Percentiles rank a stretch among this genome's conserved stretches.
phyloP scores from a whole-genome alignment of 2,797 vertebrate species.

The Coranthus polyacanthus region DNA sequence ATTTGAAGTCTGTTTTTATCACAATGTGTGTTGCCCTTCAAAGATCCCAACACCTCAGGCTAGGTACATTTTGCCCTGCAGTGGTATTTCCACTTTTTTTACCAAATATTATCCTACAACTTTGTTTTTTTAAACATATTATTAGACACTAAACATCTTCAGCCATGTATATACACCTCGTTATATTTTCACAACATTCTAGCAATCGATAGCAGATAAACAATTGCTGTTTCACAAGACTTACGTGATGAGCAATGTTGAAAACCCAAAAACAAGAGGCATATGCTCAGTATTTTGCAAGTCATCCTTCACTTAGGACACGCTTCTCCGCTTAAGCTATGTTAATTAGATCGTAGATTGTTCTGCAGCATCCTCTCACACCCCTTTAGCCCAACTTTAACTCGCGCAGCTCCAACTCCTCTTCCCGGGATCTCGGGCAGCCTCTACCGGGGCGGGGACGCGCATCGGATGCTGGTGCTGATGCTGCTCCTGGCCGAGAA shows the following conservation, averaged over 20 bases:
- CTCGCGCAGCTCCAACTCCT: slow-evolving; percentile 84
- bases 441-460: slow-evolving; percentile 81
- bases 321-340: slow-evolving; percentile 65
- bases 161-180: slow-evolving; percentile 31
- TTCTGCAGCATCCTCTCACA: slow-evolving; percentile 77
- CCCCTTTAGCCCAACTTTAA: slow-evolving; percentile 82
- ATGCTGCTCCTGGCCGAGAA: slow-evolving; percentile 81
- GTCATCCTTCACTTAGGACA: slow-evolving; percentile 82
- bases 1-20: slow-evolving; percentile 14
- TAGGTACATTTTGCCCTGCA: slow-evolving; percentile 50
- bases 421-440: slow-evolving; percentile 81
- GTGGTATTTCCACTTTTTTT: slow-evolving; percentile 42
- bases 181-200: slow-evolving; percentile 28
- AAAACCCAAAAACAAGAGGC: slow-evolving; percentile 83
- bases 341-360: slow-evolving; percentile 69
- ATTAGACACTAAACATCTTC: slow-evolving; percentile 37
- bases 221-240: slow-evolving; percentile 73
- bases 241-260: slow-evolving; percentile 87
- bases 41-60: slow-evolving; percentile 49
- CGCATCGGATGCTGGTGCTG: slow-evolving; percentile 80
- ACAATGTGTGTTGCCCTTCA: slow-evolving; percentile 68
- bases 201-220: slow-evolving; percentile 51
- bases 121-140: slow-evolving; percentile 40
- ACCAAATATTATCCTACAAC: slow-evolving; percentile 45
- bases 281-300: slow-evolving; percentile 83